Percentiles rank a stretch among this genome's conserved stretches.
Evolutionary conservation across 2,113 vertebrate species (phyloP).

Genomic region (Mustela nigripes): DNA sequence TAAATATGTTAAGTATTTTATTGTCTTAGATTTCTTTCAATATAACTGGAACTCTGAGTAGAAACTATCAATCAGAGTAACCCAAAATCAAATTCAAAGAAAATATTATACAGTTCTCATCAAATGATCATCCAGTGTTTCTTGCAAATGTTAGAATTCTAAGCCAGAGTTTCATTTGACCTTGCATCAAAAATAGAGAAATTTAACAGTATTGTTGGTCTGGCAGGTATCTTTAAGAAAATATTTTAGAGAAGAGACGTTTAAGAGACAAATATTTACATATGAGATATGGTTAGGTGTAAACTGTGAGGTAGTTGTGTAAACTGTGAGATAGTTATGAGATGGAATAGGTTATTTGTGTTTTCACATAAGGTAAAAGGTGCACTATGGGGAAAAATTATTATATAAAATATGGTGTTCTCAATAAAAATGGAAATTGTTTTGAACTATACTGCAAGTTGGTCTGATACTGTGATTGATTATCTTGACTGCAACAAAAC

Average conservation of each 20-base stretch:
- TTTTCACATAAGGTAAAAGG: conserved; percentile 55
- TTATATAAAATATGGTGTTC: conserved; percentile 50
- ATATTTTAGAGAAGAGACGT: conserved; percentile 64
- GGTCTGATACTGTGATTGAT: conserved; percentile 73
- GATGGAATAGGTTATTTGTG: neutral
- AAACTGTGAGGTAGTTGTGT: neutral
- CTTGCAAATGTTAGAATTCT: conserved; percentile 1
- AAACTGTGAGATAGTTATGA: neutral
- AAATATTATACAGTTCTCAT: conserved; percentile 21
- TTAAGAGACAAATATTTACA: conserved; percentile 54
- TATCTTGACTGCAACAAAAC: conserved; percentile 69
- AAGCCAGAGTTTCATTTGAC: conserved; percentile 61
- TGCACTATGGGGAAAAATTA: conserved; percentile 20
- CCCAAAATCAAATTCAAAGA: conserved; percentile 33
- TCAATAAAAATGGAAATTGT: conserved; percentile 71
- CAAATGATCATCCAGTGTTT: conserved; percentile 57
- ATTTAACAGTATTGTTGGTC: conserved; percentile 42
- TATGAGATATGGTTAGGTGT: neutral
- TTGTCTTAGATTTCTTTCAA: conserved; percentile 57
- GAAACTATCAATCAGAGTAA: conserved; percentile 30
- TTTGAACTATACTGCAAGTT: conserved; percentile 61
- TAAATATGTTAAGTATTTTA: conserved; percentile 66
- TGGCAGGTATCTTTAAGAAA: conserved; percentile 59
- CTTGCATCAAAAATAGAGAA: conserved; percentile 28
- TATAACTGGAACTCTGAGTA: conserved; percentile 9